Percentiles rank a stretch among this genome's conserved stretches.
phyloP scores from a whole-genome alignment of 2,113 vertebrate species.

The Capricornis sumatraensis region DNA sequence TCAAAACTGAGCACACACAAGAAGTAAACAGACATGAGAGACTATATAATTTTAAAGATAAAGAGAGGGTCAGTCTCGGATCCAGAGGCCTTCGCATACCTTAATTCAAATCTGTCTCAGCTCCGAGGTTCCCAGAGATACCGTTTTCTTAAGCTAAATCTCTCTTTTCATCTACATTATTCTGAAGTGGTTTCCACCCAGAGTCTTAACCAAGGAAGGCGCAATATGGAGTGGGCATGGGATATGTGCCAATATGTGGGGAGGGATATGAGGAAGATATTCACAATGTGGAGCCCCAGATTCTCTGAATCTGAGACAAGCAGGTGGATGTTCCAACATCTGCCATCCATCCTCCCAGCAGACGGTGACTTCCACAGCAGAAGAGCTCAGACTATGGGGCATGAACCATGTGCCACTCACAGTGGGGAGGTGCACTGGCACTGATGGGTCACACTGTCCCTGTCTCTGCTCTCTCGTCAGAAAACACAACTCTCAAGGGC shows the following conservation, averaged over 20 bases:
- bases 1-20: background rate
- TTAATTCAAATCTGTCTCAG: background rate
- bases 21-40: background rate
- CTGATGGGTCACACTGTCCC: background rate
- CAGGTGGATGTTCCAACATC: background rate
- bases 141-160: background rate
- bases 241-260: background rate
- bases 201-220: background rate
- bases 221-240: background rate
- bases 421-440: no score
- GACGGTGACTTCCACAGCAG: background rate
- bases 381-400: background rate
- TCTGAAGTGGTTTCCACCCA: background rate
- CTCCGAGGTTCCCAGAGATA: background rate
- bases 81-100: background rate
- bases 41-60: background rate
- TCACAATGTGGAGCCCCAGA: background rate
- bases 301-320: background rate
- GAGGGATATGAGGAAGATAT: background rate
- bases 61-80: background rate
- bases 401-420: background rate
- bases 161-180: background rate
- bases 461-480: background rate
- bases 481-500: background rate
- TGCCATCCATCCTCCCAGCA: background rate